phyloP scores from a whole-genome alignment of 2,113 vertebrate species.

The Heteronetta atricapilla region DNA sequence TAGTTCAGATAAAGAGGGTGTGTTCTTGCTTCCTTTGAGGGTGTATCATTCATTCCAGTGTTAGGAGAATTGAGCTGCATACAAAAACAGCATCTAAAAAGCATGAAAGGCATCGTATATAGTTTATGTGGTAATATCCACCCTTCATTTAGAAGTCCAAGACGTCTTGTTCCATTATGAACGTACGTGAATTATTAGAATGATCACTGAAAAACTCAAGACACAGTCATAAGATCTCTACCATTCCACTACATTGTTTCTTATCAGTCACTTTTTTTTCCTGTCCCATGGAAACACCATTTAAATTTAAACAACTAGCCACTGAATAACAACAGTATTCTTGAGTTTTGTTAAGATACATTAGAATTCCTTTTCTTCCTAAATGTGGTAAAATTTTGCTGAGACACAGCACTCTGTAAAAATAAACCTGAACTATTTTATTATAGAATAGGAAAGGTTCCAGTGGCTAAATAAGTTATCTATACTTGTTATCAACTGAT shows the following conservation, averaged over 20 bases:
- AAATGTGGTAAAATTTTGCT: neutral
- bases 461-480: neutral
- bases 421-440: neutral
- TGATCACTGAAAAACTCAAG: conserved; percentile 25
- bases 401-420: neutral
- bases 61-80: neutral
- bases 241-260: conserved; percentile 33
- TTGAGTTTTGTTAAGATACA: neutral
- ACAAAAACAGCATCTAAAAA: conserved; percentile 20
- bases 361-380: neutral
- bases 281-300: conserved; percentile 46
- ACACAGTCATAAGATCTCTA: conserved; percentile 37
- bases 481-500: neutral
- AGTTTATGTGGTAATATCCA: conserved; percentile 7
- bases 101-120: neutral
- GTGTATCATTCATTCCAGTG: neutral
- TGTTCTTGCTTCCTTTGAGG: neutral
- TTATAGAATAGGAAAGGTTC: neutral
- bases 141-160: neutral
- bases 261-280: conserved; percentile 39
- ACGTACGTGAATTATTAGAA: conserved; percentile 3
- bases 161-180: conserved; percentile 41
- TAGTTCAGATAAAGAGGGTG: neutral
- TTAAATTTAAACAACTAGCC: neutral
- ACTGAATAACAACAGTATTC: neutral